Conservation (phyloP, 64 coral and sea anemone genomes). For the Acropora yongei region DNA sequence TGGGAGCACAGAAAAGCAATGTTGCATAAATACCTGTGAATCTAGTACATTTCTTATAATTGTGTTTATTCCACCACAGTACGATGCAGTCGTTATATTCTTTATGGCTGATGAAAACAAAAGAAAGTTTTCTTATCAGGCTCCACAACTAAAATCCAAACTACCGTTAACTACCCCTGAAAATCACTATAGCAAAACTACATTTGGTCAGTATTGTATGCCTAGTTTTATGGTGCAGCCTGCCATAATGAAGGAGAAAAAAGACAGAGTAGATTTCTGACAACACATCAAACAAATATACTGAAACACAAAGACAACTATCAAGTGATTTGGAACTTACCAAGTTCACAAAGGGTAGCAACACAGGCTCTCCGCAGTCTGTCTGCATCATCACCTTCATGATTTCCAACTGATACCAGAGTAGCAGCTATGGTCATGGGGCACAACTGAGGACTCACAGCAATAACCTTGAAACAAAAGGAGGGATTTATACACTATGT, state of each 20-base stretch:
- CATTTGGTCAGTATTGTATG: too few species aligned
- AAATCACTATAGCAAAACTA: too few species aligned
- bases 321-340: neutral
- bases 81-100: constrained; percentile 81
- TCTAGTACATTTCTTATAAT: constrained; percentile 92
- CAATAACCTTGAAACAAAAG: constrained; percentile 69
- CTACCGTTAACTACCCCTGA: neutral
- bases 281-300: too few species aligned
- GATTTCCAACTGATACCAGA: constrained; percentile 86
- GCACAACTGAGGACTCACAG: constrained; percentile 86
- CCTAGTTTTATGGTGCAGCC: too few species aligned
- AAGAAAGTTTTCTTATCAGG: neutral
- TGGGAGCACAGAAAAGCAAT: neutral
- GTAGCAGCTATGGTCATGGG: constrained; percentile 90
- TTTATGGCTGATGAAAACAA: constrained; percentile 79
- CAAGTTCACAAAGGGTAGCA: constrained; percentile 94
- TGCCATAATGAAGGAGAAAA: too few species aligned
- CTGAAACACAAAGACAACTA: too few species aligned
- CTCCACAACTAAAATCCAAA: neutral
- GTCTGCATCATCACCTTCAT: constrained; percentile 86
- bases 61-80: constrained; percentile 88
- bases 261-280: too few species aligned
- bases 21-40: constrained; percentile 54
- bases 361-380: constrained; percentile 90
- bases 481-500: neutral